phyloP scores from a whole-genome alignment of 64 coral and sea anemone genomes.

The Actinia equina region DNA sequence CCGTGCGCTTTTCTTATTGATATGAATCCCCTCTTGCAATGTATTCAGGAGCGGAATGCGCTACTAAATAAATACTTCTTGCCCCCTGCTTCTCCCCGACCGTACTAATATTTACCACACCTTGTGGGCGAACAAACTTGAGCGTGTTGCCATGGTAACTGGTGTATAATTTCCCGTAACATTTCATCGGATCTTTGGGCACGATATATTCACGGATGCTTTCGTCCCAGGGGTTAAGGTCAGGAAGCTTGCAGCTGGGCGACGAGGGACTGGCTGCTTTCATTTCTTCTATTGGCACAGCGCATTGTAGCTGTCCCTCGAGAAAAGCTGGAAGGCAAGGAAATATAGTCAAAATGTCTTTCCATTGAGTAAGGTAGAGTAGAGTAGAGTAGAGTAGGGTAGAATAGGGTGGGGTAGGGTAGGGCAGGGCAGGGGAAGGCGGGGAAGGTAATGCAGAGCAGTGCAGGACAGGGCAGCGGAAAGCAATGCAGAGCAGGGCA shows the following conservation, averaged over 20 bases:
- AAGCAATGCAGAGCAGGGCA: too few species aligned
- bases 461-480: too few species aligned
- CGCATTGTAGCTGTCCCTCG: neutral
- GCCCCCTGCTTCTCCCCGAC: neutral
- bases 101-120: neutral
- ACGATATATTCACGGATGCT: neutral
- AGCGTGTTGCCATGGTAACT: neutral
- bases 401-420: too few species aligned
- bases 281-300: neutral
- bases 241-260: neutral
- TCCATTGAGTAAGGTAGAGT: too few species aligned
- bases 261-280: neutral
- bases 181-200: neutral
- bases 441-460: too few species aligned
- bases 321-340: neutral
- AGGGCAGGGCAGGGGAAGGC: too few species aligned
- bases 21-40: too few species aligned
- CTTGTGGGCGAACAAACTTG: neutral
- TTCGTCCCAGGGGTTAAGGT: slow-evolving; percentile 12
- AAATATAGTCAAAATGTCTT: neutral
- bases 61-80: neutral
- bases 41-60: too few species aligned
- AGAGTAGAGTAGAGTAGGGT: too few species aligned
- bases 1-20: too few species aligned
- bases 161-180: neutral